Conservation (phyloP, 2,113 vertebrate genomes). For the Campylorhamphus procurvoides region DNA sequence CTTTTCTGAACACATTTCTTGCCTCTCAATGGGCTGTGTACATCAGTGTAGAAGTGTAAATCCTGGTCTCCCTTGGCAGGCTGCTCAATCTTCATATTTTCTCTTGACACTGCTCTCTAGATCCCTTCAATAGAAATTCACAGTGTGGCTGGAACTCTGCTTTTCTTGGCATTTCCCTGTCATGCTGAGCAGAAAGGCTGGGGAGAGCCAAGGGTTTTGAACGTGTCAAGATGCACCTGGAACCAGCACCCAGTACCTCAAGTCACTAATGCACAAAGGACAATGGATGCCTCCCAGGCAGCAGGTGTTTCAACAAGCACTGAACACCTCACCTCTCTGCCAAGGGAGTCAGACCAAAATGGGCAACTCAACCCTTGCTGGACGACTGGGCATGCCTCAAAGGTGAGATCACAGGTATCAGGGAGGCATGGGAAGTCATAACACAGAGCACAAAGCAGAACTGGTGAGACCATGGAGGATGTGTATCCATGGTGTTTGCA, state of each 20-base stretch:
- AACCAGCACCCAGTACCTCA: not conserved
- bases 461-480: fast-evolving
- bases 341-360: not conserved
- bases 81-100: not conserved
- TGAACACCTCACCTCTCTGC: not conserved
- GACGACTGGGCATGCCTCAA: not conserved
- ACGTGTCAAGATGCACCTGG: not conserved
- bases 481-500: fast-evolving
- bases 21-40: not conserved
- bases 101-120: not conserved
- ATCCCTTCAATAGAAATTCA: not conserved
- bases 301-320: conserved; percentile 58
- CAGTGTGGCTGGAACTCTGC: not conserved
- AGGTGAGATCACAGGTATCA: fast-evolving
- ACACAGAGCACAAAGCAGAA: not conserved
- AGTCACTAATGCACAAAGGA: not conserved
- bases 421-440: not conserved
- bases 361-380: not conserved
- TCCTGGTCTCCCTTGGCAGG: not conserved
- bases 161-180: not conserved
- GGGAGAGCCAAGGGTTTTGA: not conserved
- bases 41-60: fast-evolving
- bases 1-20: not conserved
- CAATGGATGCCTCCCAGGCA: not conserved
- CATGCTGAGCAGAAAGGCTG: not conserved